Conservation (phyloP, 2,888 invertebrate species). For the Eutolmus rufibarbis region DNA sequence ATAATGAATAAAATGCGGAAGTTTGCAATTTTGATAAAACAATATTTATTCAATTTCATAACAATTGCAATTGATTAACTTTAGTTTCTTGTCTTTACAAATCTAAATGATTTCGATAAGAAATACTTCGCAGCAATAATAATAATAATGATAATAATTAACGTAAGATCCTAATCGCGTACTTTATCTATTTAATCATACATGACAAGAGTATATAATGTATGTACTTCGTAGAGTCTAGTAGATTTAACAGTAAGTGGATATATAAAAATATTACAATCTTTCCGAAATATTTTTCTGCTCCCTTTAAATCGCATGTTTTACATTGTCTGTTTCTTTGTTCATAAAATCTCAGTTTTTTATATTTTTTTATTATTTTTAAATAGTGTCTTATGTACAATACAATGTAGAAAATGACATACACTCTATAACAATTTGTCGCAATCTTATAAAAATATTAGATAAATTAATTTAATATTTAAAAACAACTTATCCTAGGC, state of each 20-base stretch:
- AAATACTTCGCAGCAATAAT: conserved; percentile 14
- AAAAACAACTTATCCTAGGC: neutral
- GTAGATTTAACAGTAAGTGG: neutral
- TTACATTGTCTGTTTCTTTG: neutral
- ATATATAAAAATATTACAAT: conserved; percentile 16
- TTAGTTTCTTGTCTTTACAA: conserved; percentile 21
- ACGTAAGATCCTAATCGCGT: neutral
- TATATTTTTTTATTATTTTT: neutral
- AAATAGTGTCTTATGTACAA: neutral
- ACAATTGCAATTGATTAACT: conserved; percentile 31
- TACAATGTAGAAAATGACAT: neutral
- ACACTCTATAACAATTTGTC: neutral
- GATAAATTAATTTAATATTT: conserved; percentile 7
- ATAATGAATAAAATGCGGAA: neutral
- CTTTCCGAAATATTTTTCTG: neutral
- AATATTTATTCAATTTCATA: conserved; percentile 32
- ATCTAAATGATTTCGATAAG: conserved; percentile 23
- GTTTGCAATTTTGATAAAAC: conserved; percentile 25
- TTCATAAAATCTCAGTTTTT: neutral
- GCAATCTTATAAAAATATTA: neutral
- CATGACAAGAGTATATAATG: conserved; percentile 19
- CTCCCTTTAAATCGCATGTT: neutral
- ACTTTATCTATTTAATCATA: conserved; percentile 9
- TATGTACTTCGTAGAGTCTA: neutral
- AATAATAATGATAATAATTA: conserved; percentile 8